phyloP scores from a whole-genome alignment of 2,888 invertebrate species.

The Drosophila prostipennis region DNA sequence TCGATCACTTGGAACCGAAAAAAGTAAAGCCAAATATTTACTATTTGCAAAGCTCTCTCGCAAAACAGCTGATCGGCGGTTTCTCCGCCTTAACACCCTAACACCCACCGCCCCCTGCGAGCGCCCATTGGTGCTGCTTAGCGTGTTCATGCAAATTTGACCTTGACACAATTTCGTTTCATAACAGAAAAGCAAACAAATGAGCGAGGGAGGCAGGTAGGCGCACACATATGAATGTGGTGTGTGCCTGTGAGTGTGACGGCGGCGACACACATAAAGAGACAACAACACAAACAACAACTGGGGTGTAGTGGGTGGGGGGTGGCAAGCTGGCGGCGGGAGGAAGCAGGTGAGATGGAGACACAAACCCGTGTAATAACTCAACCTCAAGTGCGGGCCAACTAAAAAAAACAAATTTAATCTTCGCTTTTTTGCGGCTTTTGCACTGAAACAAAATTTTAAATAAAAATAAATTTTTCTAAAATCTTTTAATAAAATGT shows the following conservation, averaged over 20 bases:
- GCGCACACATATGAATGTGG: conserved; percentile 30
- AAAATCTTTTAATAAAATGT: no score
- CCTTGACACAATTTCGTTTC: conserved; percentile 81
- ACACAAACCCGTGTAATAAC: conserved; percentile 68
- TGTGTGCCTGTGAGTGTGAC: conserved; percentile 47
- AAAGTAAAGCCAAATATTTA: conserved; percentile 25
- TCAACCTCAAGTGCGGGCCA: conserved; percentile 73
- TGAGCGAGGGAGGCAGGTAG: conserved; percentile 37
- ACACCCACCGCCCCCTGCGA: conserved; percentile 3
- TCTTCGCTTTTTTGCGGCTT: conserved; percentile 37
- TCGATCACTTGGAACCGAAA: conserved; percentile 7
- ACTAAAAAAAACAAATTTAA: conserved; percentile 34
- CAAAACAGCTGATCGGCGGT: conserved; percentile 55
- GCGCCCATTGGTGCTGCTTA: conserved; percentile 61
- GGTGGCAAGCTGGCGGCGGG: conserved; percentile 12
- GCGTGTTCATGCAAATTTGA: conserved; percentile 81
- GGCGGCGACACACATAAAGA: conserved; percentile 39
- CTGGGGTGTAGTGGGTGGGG: conserved; percentile 10
- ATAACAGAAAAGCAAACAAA: conserved; percentile 77
- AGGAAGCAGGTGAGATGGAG: conserved; percentile 32
- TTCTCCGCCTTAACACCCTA: conserved; percentile 3
- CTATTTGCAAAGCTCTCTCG: conserved; percentile 58
- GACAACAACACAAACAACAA: conserved; percentile 24
- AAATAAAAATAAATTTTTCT: conserved; percentile 3
- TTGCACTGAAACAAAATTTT: conserved; percentile 26